phyloP scores from a whole-genome alignment of 1,140 invertebrate genomes.

The Gryon sp. region DNA sequence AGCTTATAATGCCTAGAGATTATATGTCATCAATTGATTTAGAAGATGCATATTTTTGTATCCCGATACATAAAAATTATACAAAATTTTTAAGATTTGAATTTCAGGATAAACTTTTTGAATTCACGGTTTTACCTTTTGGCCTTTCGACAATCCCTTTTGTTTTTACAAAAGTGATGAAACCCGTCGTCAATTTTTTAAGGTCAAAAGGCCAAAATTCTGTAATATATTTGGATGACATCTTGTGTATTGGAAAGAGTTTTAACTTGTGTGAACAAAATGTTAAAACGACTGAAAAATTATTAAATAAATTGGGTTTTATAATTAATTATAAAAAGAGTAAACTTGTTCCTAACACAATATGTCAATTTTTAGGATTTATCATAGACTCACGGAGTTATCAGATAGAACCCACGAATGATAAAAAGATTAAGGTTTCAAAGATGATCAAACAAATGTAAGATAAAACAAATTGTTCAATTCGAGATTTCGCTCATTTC shows the following conservation, averaged over 20 bases:
- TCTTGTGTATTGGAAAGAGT: conserved; percentile 1
- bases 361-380: conserved; percentile 24
- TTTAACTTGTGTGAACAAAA: background rate
- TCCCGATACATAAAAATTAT: background rate
- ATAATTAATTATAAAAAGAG: conserved; percentile 14
- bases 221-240: conserved; percentile 14
- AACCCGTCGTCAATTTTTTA: conserved; percentile 41
- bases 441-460: background rate
- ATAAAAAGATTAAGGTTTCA: conserved; percentile 1
- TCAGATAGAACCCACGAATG: background rate
- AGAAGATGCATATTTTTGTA: conserved; percentile 1
- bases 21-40: conserved; percentile 12
- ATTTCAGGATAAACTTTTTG: conserved; percentile 1
- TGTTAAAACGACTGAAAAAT: background rate
- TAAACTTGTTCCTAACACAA: background rate
- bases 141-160: conserved; percentile 14
- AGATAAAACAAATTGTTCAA: background rate
- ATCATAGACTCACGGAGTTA: conserved; percentile 3
- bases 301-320: conserved; percentile 3
- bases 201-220: background rate
- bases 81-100: conserved; percentile 22
- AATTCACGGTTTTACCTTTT: conserved; percentile 61
- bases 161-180: conserved; percentile 46
- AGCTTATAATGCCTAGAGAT: background rate
- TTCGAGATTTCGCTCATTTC: background rate